phyloP scores from a whole-genome alignment of 2,113 vertebrate species.

The Chamaea fasciata region DNA sequence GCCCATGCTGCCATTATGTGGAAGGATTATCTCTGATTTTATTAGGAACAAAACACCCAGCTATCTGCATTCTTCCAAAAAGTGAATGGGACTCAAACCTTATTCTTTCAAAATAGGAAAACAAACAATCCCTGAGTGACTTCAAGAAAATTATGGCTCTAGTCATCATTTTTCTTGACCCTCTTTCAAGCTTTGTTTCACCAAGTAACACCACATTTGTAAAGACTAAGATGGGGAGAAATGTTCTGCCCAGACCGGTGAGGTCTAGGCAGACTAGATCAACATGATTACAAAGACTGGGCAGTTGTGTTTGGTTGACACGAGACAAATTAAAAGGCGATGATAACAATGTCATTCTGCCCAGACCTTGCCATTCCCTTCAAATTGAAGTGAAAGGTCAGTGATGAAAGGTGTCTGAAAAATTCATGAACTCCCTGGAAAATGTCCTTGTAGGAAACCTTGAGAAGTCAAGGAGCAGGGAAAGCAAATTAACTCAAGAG shows the following conservation, averaged over 20 bases:
- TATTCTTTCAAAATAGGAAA: not conserved
- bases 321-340: not conserved
- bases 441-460: not conserved
- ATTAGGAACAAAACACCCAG: not conserved
- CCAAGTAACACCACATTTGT: not conserved
- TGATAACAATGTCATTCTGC: not conserved
- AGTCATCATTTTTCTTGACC: not conserved
- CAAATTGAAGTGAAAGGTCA: slow-evolving; percentile 28
- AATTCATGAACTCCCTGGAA: not conserved
- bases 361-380: not conserved
- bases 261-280: not conserved
- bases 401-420: slow-evolving; percentile 10
- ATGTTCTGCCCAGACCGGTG: not conserved
- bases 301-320: not conserved
- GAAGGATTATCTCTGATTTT: not conserved
- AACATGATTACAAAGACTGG: not conserved
- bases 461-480: not conserved
- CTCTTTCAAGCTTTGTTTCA: not conserved
- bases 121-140: not conserved
- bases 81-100: not conserved
- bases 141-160: not conserved
- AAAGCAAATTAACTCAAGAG: not conserved
- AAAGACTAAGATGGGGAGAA: not conserved
- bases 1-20: not conserved
- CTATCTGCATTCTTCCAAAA: not conserved